Evolutionary conservation across 2,113 vertebrate species (phyloP).

Genomic region (Oceanodroma tethys): DNA sequence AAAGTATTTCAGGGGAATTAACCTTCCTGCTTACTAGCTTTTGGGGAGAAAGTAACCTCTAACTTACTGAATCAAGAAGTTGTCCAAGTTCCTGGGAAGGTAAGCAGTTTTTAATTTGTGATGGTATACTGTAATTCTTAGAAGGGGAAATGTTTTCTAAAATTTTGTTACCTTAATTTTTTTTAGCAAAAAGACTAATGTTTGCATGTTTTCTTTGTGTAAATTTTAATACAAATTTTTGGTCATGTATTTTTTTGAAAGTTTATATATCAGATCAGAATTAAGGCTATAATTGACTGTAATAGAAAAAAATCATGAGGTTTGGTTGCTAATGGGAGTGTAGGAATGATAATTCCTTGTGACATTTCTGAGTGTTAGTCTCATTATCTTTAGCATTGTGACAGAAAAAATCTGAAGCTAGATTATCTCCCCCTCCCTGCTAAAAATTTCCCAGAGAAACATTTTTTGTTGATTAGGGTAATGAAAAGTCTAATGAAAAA

Average conservation of each 20-base stretch:
- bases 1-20: background rate
- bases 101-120: background rate
- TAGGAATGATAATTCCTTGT: background rate
- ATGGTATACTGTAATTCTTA: background rate
- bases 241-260: no score
- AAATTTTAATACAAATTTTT: background rate
- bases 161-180: background rate
- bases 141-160: background rate
- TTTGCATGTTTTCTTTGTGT: background rate
- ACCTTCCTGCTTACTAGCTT: background rate
- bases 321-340: background rate
- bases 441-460: background rate
- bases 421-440: rapidly evolving
- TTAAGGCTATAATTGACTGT: background rate
- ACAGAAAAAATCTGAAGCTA: background rate
- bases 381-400: background rate
- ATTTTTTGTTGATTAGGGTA: background rate
- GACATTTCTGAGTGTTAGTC: background rate
- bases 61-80: background rate
- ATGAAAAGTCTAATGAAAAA: background rate
- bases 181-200: background rate
- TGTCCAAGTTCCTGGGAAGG: background rate
- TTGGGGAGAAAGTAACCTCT: background rate
- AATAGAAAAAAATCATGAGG: background rate
- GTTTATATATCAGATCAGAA: background rate